phyloP scores from a whole-genome alignment of 92 coral and sea anemone genomes.

The Palythoa grandiflora region DNA sequence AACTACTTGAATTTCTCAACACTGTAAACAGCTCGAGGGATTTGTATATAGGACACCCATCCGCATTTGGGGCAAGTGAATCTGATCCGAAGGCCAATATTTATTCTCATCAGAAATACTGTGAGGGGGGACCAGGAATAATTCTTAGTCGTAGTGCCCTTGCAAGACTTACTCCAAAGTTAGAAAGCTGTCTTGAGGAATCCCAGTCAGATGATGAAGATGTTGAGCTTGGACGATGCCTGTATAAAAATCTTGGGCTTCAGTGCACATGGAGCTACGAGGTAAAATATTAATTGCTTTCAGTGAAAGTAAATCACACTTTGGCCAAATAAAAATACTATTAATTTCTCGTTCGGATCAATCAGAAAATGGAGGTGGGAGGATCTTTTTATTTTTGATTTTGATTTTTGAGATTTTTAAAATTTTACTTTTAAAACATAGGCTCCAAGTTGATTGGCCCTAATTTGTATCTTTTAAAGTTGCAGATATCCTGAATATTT shows the following conservation, averaged over 20 bases:
- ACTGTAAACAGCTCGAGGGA: slow-evolving; percentile 86
- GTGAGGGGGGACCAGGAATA: slow-evolving; percentile 86
- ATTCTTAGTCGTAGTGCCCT: slow-evolving; percentile 80
- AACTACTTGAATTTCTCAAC: slow-evolving; percentile 79
- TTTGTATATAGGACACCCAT: slow-evolving; percentile 88
- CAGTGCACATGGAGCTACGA: slow-evolving; percentile 99
- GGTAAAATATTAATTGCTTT: slow-evolving; percentile 55
- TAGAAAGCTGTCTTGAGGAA: slow-evolving; percentile 88
- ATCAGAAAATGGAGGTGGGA: too few species aligned
- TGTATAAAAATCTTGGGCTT: slow-evolving; percentile 72
- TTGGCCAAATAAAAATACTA: too few species aligned
- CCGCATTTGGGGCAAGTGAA: slow-evolving; percentile 64
- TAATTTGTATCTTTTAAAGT: too few species aligned
- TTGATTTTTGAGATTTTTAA: too few species aligned
- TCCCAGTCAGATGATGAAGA: slow-evolving; percentile 87
- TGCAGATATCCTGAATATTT: too few species aligned
- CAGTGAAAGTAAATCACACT: background rate
- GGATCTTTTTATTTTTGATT: too few species aligned
- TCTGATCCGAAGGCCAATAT: slow-evolving; percentile 59
- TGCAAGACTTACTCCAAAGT: slow-evolving; percentile 70
- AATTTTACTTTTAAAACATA: too few species aligned
- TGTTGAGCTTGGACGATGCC: slow-evolving; percentile 90
- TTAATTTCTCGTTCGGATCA: too few species aligned
- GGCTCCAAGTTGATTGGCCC: too few species aligned
- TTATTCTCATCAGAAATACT: slow-evolving; percentile 84